A percentile compares a stretch with the other conserved stretches of the same genome.
Evolutionary conservation across 1,140 invertebrate genomes (phyloP).

Genomic region (Saccostrea cuccullata): DNA sequence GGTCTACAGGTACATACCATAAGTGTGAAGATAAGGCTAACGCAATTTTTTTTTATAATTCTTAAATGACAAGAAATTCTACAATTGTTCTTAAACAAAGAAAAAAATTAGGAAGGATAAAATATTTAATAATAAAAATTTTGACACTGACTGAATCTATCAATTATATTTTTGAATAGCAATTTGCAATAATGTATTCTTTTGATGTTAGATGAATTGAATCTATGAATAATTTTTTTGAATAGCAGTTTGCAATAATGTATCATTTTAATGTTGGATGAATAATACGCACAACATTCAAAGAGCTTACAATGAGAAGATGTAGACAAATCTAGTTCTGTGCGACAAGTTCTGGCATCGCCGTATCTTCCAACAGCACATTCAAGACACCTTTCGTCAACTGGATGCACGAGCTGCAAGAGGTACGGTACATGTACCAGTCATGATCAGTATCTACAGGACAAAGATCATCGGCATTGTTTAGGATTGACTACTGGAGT

Average conservation of each 20-base stretch:
- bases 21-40: too few species aligned
- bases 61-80: too few species aligned
- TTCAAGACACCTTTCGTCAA: background rate
- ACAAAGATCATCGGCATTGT: slow-evolving; percentile 22
- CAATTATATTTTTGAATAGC: too few species aligned
- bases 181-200: too few species aligned
- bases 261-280: background rate
- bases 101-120: too few species aligned
- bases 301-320: slow-evolving; percentile 39
- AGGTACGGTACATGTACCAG: background rate
- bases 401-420: background rate
- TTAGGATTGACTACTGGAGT: background rate
- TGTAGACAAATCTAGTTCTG: background rate
- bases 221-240: background rate
- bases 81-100: too few species aligned
- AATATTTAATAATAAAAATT: too few species aligned
- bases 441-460: background rate
- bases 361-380: slow-evolving; percentile 38
- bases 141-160: too few species aligned
- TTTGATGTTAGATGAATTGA: too few species aligned
- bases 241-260: background rate
- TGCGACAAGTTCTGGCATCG: background rate
- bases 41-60: too few species aligned
- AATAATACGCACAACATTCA: slow-evolving; percentile 10
- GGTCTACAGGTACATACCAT: too few species aligned